A percentile compares a stretch with the other conserved stretches of the same genome.
phyloP scores from a whole-genome alignment of 2,113 vertebrate species.

The Peromyscus maniculatus region DNA sequence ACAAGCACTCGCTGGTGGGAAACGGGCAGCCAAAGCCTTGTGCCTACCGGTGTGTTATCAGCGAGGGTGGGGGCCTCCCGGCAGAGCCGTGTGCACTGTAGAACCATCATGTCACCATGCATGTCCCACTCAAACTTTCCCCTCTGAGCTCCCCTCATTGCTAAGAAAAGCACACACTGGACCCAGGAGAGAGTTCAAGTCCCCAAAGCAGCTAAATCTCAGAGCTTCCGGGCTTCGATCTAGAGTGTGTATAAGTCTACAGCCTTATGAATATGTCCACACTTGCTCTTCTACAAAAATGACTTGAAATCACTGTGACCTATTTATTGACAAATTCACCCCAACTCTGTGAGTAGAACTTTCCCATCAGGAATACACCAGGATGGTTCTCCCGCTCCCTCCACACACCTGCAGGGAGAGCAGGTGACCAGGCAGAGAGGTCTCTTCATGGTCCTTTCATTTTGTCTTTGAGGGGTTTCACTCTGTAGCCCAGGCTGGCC shows the following conservation, averaged over 20 bases:
- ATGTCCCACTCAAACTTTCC: fast-evolving
- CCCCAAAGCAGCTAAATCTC: fast-evolving
- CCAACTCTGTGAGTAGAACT: background rate
- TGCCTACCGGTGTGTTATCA: fast-evolving
- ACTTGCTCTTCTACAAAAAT: background rate
- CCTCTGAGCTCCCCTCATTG: background rate
- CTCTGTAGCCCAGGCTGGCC: background rate
- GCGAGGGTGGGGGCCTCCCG: fast-evolving
- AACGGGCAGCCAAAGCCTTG: fast-evolving
- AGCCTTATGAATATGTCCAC: background rate
- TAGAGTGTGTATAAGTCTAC: no score
- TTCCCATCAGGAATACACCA: background rate
- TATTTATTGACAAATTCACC: background rate
- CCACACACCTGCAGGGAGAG: background rate
- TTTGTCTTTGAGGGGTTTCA: background rate
- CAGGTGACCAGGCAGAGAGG: background rate
- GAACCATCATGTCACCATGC: fast-evolving
- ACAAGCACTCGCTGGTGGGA: fast-evolving
- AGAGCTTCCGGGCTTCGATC: background rate
- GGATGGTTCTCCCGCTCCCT: no score
- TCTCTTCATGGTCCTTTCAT: background rate
- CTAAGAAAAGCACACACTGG: background rate
- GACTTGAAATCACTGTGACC: background rate
- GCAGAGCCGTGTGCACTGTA: fast-evolving
- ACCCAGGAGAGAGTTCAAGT: background rate